Evolutionary conservation across 2,113 vertebrate genomes (phyloP).

Genomic region (Parotia lawesii): DNA sequence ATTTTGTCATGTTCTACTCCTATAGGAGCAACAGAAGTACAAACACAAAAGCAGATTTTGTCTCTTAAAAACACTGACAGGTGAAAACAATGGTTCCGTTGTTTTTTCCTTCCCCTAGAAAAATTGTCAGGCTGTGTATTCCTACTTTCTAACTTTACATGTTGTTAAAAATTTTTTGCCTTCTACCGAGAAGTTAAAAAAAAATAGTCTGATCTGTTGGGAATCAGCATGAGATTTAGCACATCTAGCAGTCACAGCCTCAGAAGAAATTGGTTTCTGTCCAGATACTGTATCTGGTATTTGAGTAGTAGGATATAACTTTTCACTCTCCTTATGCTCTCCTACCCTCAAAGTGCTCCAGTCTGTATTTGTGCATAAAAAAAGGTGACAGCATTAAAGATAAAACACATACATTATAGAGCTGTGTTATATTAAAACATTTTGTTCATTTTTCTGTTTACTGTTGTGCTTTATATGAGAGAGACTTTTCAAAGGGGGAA

Average conservation of each 20-base stretch:
- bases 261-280: conserved; percentile 15
- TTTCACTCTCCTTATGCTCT: conserved; percentile 4
- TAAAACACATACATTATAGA: background rate
- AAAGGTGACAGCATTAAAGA: background rate
- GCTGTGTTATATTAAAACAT: background rate
- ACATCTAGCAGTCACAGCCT: background rate
- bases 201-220: background rate
- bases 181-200: background rate
- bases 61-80: background rate
- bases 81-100: background rate
- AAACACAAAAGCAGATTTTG: background rate
- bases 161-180: background rate
- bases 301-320: conserved; percentile 9
- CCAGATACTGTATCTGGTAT: background rate
- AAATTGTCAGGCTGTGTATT: background rate
- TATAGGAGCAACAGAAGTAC: background rate
- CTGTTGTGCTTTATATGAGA: background rate
- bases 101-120: background rate
- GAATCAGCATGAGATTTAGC: conserved; percentile 32
- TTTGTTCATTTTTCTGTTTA: conserved; percentile 14
- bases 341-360: conserved; percentile 8
- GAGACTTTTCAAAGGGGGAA: background rate
- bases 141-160: background rate
- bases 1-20: background rate
- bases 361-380: conserved; percentile 4